Evolutionary conservation across 2,888 invertebrate species (phyloP), one percentile per base, ranked within the genome.

Genomic region (Choristoneura rosaceana): DNA sequence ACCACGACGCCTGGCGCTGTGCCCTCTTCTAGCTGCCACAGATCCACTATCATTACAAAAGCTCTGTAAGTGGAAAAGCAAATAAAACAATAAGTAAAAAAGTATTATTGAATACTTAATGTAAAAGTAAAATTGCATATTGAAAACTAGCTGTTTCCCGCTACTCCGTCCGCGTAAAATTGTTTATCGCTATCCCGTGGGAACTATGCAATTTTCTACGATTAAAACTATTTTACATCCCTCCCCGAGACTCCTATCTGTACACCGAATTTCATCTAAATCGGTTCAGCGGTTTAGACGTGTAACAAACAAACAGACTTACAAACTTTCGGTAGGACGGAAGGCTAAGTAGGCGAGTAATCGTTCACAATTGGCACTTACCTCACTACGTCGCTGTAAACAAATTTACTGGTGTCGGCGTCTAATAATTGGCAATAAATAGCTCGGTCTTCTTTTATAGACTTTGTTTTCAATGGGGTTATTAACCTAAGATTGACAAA

Each of bases 1-100:
- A 97, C 90, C 0, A 95, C 84, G 59, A 96, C 91, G 0, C 96
- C 96, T 0, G 94, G 87, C 25, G 88, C 88, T 0, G 95, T 94
- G 3, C 96, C 96, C 77, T 95, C 91, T 78, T 95, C 94, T 70
- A 87, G 89, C 78, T 96, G 83, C 84, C 84, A 88, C 8, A 87
- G 75, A 74, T 90, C 89, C 67, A 89, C 75, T 33, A 89, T 79
- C 90, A 90, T 90, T 1, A 88, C 80, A 76, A 90, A 90, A 8
- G 84, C 87, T 77, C 90, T 89, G 78, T 64, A 84, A 81, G 33
- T 43, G 9, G 12, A 15, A 52, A 33, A 55, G 4, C 2, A 10
- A 25, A 4, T 9, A 15, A 52, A 52, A 52, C 17, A 10, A 15
- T 15, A 15, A 15, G 52, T 52, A 7, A 15, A 52, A n/a, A 38